phyloP scores from a whole-genome alignment of 1,140 invertebrate species.

The Phocides pigmalion region DNA sequence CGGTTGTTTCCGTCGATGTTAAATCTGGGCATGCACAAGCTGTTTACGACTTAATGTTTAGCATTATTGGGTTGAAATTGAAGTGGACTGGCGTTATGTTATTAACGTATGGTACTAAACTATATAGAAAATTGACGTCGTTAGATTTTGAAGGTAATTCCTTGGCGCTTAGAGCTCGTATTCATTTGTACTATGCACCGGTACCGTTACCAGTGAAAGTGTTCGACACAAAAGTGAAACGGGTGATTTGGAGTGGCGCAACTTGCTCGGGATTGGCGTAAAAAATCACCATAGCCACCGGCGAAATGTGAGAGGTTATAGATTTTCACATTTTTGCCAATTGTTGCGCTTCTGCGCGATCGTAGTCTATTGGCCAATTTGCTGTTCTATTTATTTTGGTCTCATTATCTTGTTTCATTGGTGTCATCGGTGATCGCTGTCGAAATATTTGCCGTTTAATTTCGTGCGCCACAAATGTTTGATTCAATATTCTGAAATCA shows the following conservation, averaged over 20 bases:
- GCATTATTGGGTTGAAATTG: conserved; percentile 4
- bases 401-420: neutral
- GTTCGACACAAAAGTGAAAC: conserved; percentile 76
- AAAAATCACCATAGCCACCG: conserved; percentile 50
- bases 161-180: conserved; percentile 38
- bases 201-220: conserved; percentile 79
- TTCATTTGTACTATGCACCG: conserved; percentile 35
- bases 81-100: neutral
- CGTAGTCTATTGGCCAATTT: neutral
- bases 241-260: conserved; percentile 64
- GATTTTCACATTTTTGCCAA: conserved; percentile 21
- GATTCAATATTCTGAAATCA: too few species aligned
- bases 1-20: conserved; percentile 24
- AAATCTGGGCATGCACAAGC: neutral
- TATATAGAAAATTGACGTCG: conserved; percentile 30
- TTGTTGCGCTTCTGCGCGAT: conserved; percentile 4
- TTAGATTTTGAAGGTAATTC: conserved; percentile 31
- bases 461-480: conserved; percentile 19
- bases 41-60: neutral
- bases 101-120: neutral
- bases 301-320: conserved; percentile 57
- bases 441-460: conserved; percentile 21
- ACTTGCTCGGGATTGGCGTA: conserved; percentile 58
- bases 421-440: neutral
- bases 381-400: conserved; percentile 14